These are phyloP conservation scores for Dascillus cervinus DNA, from an alignment of 2,888 invertebrate species.

Conservation along the genomic window DNA sequence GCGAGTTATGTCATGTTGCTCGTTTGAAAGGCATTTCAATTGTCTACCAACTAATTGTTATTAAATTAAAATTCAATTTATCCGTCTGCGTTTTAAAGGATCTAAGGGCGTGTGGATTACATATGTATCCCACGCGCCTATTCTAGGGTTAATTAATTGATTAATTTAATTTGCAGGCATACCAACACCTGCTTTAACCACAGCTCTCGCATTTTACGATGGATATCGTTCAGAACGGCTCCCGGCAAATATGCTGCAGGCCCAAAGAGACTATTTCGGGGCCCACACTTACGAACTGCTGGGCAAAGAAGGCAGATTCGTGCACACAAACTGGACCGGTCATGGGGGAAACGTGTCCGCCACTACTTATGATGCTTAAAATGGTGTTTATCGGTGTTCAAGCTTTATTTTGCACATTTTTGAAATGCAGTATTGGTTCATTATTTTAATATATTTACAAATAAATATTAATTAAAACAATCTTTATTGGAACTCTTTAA, in stretches of 20 bases:
- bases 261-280: constrained; percentile 97
- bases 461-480: no score
- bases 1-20: no score
- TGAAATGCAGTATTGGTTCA: no score
- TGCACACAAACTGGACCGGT: constrained; percentile 99
- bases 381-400: constrained; percentile 1
- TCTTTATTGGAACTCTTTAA: no score
- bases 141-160: neutral
- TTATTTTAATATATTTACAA: no score
- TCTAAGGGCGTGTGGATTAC: no score
- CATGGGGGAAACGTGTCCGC: constrained; percentile 94
- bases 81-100: no score
- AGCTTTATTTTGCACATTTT: constrained; percentile 7
- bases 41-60: no score
- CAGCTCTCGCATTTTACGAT: constrained; percentile 95
- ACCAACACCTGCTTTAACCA: constrained; percentile 86
- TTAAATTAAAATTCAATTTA: no score
- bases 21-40: no score
- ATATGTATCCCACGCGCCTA: no score
- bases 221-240: constrained; percentile 81
- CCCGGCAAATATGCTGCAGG: constrained; percentile 94
- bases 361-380: constrained; percentile 77
- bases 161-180: constrained; percentile 59
- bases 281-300: constrained; percentile 96
- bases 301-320: constrained; percentile 75